These are phyloP conservation scores for Listrodromus nycthemerus DNA, from an alignment of 2,888 invertebrate genomes.

Conservation along the genomic window DNA sequence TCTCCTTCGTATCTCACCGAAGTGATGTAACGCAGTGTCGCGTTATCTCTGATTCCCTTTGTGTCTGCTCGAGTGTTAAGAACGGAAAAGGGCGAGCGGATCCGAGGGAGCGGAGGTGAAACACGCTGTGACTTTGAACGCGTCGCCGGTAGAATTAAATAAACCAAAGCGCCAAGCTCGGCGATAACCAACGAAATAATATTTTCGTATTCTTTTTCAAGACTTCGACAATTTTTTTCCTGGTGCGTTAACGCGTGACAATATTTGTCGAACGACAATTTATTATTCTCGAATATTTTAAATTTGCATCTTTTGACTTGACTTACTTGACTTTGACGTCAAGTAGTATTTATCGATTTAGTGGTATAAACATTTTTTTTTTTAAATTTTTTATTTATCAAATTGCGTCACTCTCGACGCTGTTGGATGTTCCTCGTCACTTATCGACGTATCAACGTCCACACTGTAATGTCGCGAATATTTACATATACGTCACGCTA, in stretches of 20 bases:
- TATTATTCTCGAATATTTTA: no score
- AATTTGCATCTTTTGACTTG: no score
- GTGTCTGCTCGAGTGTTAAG: constrained; percentile 53
- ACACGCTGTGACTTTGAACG: constrained; percentile 19
- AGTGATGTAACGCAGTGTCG: constrained; percentile 59
- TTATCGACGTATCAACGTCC: background rate
- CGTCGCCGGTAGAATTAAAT: constrained; percentile 5
- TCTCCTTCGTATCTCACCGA: constrained; percentile 12
- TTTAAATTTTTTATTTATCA: constrained; percentile 7
- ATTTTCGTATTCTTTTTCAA: background rate
- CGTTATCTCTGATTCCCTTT: constrained; percentile 65
- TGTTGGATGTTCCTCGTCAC: background rate
- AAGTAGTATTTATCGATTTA: background rate
- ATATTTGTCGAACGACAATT: constrained; percentile 38
- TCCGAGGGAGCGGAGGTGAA: background rate
- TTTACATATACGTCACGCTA: background rate
- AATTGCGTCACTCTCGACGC: background rate
- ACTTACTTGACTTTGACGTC: background rate
- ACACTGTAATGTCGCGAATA: background rate
- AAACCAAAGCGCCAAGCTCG: background rate
- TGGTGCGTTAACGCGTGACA: background rate
- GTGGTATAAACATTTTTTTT: constrained; percentile 3
- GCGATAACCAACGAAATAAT: background rate
- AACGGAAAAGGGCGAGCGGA: constrained; percentile 16
- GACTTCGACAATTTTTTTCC: background rate